Conservation (phyloP, 2,797 vertebrate species). For the Tenualosa ilisha region DNA sequence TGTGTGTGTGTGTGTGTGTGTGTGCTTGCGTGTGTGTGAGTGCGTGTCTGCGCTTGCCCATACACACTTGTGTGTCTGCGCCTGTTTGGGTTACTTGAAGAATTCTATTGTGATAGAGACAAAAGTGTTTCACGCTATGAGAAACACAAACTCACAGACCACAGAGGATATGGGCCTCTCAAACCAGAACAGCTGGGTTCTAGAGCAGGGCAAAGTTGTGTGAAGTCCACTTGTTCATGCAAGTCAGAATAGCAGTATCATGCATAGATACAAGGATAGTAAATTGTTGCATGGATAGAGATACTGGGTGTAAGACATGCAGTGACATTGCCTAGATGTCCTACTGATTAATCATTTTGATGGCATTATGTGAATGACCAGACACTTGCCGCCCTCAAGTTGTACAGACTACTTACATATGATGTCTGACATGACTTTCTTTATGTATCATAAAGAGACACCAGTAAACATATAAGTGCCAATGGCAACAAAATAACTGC, state of each 20-base stretch:
- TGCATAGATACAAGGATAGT: too few species aligned
- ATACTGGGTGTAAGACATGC: too few species aligned
- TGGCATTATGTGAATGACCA: too few species aligned
- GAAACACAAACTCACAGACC: neutral
- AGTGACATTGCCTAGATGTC: too few species aligned
- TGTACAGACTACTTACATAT: too few species aligned
- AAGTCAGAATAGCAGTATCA: neutral
- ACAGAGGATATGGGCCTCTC: neutral
- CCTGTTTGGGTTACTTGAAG: neutral
- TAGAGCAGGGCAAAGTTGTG: neutral
- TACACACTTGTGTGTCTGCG: slow-evolving; percentile 29
- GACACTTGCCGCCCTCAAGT: too few species aligned
- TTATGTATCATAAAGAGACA: too few species aligned
- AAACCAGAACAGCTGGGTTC: neutral
- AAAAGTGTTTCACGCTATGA: neutral
- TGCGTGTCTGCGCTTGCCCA: slow-evolving; percentile 22
- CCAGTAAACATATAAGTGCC: too few species aligned
- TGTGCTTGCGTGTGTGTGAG: slow-evolving; percentile 8
- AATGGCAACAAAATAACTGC: neutral
- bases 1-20: slow-evolving; percentile 29
- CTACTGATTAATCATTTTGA: too few species aligned
- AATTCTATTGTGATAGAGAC: neutral
- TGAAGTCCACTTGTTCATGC: neutral
- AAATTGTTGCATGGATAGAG: too few species aligned
- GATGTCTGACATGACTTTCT: too few species aligned